Evolutionary conservation across 2,888 invertebrate genomes (phyloP).

Genomic region (Hirtodrosophila duncani): DNA sequence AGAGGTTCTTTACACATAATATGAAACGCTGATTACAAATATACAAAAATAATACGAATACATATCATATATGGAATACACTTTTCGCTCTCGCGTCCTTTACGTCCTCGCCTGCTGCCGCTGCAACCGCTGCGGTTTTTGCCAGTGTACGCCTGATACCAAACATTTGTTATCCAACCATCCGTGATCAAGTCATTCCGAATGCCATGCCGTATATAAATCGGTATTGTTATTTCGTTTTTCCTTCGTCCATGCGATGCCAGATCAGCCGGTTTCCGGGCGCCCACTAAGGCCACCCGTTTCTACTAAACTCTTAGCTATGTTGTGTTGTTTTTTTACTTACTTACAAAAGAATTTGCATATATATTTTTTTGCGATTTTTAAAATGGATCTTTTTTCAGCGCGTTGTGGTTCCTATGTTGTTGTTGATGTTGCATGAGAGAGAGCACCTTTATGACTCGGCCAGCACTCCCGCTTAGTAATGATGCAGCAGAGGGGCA

Average conservation of each 20-base stretch:
- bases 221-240: conserved; percentile 46
- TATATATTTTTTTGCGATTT: conserved; percentile 24
- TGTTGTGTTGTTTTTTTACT: conserved; percentile 55
- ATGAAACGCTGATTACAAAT: conserved; percentile 31
- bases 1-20: conserved; percentile 22
- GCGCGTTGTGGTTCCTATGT: conserved; percentile 62
- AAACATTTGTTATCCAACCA: conserved; percentile 22
- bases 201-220: conserved; percentile 46
- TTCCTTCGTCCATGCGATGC: conserved; percentile 70
- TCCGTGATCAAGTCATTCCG: conserved; percentile 58
- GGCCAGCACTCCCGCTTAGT: conserved; percentile 61
- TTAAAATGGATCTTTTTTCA: conserved; percentile 45
- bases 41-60: conserved; percentile 25
- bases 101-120: conserved; percentile 9
- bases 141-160: conserved; percentile 23
- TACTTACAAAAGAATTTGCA: conserved; percentile 55
- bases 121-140: conserved; percentile 2
- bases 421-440: conserved; percentile 24
- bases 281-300: conserved; percentile 62
- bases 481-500: conserved; percentile 77
- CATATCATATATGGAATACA: conserved; percentile 15
- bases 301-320: conserved; percentile 66
- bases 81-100: conserved; percentile 18
- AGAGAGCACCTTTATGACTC: conserved; percentile 65
- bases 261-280: conserved; percentile 68